Evolutionary conservation across 64 coral and sea anemone species (phyloP), one percentile per base, ranked within the genome.

Genomic region (Catalaphyllia jardinei): DNA sequence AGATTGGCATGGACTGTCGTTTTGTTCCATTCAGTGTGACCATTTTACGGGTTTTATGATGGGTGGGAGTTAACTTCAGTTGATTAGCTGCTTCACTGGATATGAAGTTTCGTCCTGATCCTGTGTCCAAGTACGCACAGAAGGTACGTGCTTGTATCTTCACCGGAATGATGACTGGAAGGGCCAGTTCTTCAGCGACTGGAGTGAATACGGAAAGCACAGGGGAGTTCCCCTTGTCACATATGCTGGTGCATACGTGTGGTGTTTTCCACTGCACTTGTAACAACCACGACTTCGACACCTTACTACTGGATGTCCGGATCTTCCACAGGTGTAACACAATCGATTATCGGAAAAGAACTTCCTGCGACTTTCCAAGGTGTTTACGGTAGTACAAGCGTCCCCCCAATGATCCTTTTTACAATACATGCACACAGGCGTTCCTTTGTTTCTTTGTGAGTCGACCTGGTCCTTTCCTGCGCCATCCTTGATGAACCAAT

Each of bases 121-220:
- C 88, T 8, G 93, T 94, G 76, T 94, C 88, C 18, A 94, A 71
- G 78, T 89, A 94, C 10, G 93, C 88, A 88, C 88, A 90, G 27
- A 94, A 86, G 74, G 87, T 90, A 22, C 50, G 16, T 13, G 64
- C 74, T 57, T 90, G 29, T 72, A 90, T 86, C 69, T 89, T 52
- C 27, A 94, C 81, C 89, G 19, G 87, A 14, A 90, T 90, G 11
- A 94, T 87, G 0, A 82, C 75, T 29, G 82, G 88, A 31, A 90
- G 59, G 1, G 28, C 31, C 72, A 62, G 60, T 9, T 87, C 88
- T 12, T 90, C 82, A 35, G 88, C 42, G 50, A 72, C 89, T 10
- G 72, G 79, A 3, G 71, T 94, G 15, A 89, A 39, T 4, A 91
- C 77, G 17, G 2, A 27, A 11, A 29, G 12, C 13, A 25, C 24